Percentiles rank a stretch among this genome's conserved stretches.
These are phyloP conservation scores for Scaeva pyrastri DNA, from an alignment of 2,888 invertebrate species.

Conservation along the genomic window DNA sequence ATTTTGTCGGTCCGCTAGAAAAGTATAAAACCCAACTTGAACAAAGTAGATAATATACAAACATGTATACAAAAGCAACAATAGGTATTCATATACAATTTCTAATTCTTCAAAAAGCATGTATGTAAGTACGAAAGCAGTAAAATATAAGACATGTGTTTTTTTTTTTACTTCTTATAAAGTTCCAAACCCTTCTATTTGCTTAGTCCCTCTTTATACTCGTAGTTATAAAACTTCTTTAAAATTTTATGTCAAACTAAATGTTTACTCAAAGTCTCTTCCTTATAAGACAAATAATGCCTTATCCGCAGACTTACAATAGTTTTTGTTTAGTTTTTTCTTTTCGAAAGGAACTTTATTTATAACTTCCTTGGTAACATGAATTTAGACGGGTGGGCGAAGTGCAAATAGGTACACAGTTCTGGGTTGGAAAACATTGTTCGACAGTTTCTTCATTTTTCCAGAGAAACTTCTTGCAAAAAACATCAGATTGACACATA, in stretches of 20 bases:
- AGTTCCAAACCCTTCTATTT: background rate
- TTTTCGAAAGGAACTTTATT: background rate
- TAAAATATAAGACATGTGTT: background rate
- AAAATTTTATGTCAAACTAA: background rate
- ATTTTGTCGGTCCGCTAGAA: too few relatives aligned
- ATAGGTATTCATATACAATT: too few relatives aligned
- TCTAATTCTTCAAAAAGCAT: too few relatives aligned
- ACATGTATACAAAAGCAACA: too few relatives aligned
- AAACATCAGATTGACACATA: constrained; percentile 38
- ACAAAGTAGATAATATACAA: too few relatives aligned
- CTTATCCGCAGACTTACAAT: background rate
- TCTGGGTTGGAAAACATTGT: constrained; percentile 24
- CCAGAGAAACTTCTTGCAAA: constrained; percentile 21
- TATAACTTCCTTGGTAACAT: background rate
- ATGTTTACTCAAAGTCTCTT: constrained; percentile 15
- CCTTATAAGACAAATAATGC: constrained; percentile 5
- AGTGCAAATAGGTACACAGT: background rate
- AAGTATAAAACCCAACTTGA: too few relatives aligned
- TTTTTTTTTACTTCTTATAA: background rate
- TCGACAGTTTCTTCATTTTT: constrained; percentile 20
- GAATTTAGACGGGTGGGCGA: constrained; percentile 5
- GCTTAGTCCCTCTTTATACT: too few relatives aligned
- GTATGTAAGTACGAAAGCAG: too few relatives aligned
- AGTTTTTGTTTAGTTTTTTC: background rate
- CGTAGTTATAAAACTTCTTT: background rate